Conservation (phyloP, 1,140 invertebrate genomes). For the Stegodyphus dumicola region DNA sequence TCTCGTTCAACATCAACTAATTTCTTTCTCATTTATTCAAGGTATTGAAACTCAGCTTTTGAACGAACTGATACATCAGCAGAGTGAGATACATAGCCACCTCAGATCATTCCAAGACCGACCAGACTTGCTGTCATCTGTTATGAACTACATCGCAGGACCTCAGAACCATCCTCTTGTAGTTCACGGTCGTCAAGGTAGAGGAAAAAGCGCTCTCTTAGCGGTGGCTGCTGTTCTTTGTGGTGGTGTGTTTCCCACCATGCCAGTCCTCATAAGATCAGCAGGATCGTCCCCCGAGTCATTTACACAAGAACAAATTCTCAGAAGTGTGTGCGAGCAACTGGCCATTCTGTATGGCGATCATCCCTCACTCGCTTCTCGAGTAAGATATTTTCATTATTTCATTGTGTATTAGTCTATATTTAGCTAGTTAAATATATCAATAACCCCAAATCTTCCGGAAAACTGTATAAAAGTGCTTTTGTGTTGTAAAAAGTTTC, state of each 20-base stretch:
- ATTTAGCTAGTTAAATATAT: no score
- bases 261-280: constrained; percentile 66
- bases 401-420: no score
- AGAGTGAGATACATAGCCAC: constrained; percentile 66
- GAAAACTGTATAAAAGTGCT: no score
- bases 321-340: constrained; percentile 78
- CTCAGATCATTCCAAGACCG: constrained; percentile 67
- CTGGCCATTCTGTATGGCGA: constrained; percentile 72
- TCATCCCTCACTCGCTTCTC: constrained; percentile 63
- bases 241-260: neutral
- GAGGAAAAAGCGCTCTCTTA: constrained; percentile 51
- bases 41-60: constrained; percentile 72
- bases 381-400: constrained; percentile 24
- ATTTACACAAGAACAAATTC: constrained; percentile 75
- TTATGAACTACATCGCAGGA: constrained; percentile 73
- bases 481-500: no score
- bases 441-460: no score
- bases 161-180: constrained; percentile 12
- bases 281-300: constrained; percentile 76
- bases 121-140: constrained; percentile 66
- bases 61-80: constrained; percentile 73
- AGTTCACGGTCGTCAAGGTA: constrained; percentile 14
- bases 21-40: constrained; percentile 9
- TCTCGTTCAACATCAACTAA: no score
- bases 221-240: constrained; percentile 15